A percentile compares a stretch with the other conserved stretches of the same genome.
Evolutionary conservation across 2,797 vertebrate species (phyloP).

Genomic region (Sebastes nivosus): DNA sequence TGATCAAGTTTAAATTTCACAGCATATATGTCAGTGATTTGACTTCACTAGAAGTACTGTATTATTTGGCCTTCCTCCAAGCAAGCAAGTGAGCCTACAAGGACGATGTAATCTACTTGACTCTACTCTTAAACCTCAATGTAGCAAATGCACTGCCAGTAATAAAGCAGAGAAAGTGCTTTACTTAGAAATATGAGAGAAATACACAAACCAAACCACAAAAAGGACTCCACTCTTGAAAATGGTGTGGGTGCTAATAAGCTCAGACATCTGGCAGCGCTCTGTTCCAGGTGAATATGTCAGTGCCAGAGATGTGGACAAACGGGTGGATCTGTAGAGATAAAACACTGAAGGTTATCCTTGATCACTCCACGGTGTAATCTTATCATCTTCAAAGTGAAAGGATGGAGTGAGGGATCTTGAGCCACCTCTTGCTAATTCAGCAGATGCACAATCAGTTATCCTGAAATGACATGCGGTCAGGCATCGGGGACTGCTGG

Average conservation of each 20-base stretch:
- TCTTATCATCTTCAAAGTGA: constrained; percentile 61
- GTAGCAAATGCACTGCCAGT: neutral
- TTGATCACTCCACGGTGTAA: constrained; percentile 56
- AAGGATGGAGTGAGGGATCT: constrained; percentile 11
- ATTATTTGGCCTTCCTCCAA: constrained; percentile 6
- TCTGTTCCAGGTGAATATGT: constrained; percentile 32
- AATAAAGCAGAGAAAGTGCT: neutral
- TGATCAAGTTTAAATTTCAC: constrained; percentile 11
- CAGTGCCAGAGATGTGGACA: constrained; percentile 24
- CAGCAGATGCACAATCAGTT: constrained; percentile 27
- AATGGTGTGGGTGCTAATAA: constrained; percentile 24
- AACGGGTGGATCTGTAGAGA: constrained; percentile 29
- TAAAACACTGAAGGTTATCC: constrained; percentile 56
- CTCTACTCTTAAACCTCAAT: neutral
- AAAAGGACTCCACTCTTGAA: neutral
- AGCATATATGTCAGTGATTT: constrained; percentile 12
- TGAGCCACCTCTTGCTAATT: constrained; percentile 34
- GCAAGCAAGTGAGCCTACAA: constrained; percentile 1
- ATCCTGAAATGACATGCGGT: constrained; percentile 8
- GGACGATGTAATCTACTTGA: neutral
- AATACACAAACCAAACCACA: constrained; percentile 6
- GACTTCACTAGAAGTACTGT: neutral
- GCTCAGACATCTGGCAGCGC: constrained; percentile 18
- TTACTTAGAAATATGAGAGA: neutral
- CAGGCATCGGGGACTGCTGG: neutral